These are phyloP conservation scores for Colius striatus DNA, from an alignment of 2,113 vertebrate species.

Conservation along the genomic window DNA sequence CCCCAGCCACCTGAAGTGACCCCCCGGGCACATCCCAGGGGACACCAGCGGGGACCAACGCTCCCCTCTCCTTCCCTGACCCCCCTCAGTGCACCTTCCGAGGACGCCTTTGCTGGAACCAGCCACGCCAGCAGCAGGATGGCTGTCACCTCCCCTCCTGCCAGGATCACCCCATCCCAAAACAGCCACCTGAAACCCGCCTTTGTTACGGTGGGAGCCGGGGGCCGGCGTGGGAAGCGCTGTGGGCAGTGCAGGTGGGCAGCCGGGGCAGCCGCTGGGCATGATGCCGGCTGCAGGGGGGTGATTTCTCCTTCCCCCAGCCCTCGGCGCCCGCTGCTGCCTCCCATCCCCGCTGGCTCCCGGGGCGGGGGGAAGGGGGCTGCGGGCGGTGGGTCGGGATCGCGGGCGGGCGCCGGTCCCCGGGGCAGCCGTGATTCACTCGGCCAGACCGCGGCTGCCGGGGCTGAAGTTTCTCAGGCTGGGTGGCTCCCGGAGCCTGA, in stretches of 20 bases:
- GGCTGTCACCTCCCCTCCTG: neutral
- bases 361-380: neutral
- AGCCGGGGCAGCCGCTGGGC: neutral
- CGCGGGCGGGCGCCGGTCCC: neutral
- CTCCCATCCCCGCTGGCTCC: accelerated
- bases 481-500: conserved; percentile 61
- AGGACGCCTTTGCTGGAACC: accelerated
- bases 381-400: neutral
- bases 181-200: accelerated
- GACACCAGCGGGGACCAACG: accelerated
- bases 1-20: neutral
- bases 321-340: neutral
- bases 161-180: accelerated
- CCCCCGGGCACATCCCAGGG: accelerated
- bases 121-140: accelerated
- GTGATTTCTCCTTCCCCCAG: neutral
- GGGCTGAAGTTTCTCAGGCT: conserved; percentile 46
- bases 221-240: neutral
- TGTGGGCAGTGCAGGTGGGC: neutral
- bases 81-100: neutral
- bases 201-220: accelerated
- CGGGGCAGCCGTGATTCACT: conserved; percentile 10
- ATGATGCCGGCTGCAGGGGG: accelerated
- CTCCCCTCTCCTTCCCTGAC: neutral
- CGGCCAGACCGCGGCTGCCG: conserved; percentile 4